Conservation (phyloP, 2,113 vertebrate genomes). For the Plecotus auritus region DNA sequence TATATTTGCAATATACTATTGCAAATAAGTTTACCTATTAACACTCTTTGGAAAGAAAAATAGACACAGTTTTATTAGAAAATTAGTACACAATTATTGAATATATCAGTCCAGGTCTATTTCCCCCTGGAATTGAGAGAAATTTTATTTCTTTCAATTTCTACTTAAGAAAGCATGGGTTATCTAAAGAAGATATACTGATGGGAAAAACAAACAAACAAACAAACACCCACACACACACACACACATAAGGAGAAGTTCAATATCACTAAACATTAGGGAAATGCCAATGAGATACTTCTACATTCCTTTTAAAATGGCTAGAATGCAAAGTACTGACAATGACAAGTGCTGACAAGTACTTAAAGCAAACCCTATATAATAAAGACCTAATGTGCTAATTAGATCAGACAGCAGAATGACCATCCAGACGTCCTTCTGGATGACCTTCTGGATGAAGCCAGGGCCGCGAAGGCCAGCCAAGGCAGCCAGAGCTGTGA, state of each 20-base stretch:
- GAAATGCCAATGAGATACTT: not conserved
- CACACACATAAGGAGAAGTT: not conserved
- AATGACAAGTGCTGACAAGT: not conserved
- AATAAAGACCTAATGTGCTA: no score
- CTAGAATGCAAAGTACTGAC: not conserved
- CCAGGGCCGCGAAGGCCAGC: no score
- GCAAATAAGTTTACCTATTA: not conserved
- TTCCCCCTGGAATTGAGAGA: not conserved
- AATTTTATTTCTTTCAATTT: not conserved
- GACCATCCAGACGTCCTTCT: no score
- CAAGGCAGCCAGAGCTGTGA: no score
- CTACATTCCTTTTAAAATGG: not conserved
- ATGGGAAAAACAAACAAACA: not conserved
- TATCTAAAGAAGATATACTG: not conserved
- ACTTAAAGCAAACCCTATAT: not conserved
- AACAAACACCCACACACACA: no score
- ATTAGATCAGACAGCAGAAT: no score
- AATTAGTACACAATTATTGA: not conserved
- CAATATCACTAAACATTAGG: not conserved
- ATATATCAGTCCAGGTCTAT: not conserved
- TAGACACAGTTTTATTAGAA: not conserved
- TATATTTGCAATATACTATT: not conserved
- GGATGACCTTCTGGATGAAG: no score
- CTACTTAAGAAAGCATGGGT: not conserved
- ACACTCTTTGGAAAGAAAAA: not conserved